Evolutionary conservation across 2,888 invertebrate species (phyloP).

Genomic region (Cyaniris semiargus): DNA sequence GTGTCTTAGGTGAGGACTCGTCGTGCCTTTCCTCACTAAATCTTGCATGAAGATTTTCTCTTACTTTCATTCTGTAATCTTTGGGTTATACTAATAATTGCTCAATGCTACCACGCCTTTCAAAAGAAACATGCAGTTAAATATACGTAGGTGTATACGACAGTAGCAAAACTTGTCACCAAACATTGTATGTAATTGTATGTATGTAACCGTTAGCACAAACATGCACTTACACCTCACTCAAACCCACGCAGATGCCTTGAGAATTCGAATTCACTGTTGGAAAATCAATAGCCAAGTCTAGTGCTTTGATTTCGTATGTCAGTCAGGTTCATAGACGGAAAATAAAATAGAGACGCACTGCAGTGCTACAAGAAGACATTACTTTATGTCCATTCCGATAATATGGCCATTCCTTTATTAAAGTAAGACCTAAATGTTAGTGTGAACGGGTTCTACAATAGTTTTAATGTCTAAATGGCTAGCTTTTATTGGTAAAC

Average conservation of each 20-base stretch:
- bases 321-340: background rate
- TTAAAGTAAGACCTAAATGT: no score
- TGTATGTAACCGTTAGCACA: constrained; percentile 15
- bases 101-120: background rate
- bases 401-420: no score
- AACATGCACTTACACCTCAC: constrained; percentile 2
- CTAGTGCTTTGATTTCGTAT: constrained; percentile 13
- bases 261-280: constrained; percentile 9
- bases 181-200: constrained; percentile 20
- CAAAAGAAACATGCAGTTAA: background rate
- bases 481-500: no score
- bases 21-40: background rate
- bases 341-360: background rate
- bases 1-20: background rate
- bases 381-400: no score
- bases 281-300: background rate
- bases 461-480: no score
- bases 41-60: background rate
- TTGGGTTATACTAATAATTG: background rate
- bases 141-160: constrained; percentile 13
- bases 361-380: background rate
- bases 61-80: background rate
- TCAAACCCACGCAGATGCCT: constrained; percentile 4
- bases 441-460: no score
- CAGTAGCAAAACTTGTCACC: constrained; percentile 10